Evolutionary conservation across 2,113 vertebrate genomes (phyloP), one percentile per base, ranked within the genome.

Genomic region (Physeter macrocephalus): DNA sequence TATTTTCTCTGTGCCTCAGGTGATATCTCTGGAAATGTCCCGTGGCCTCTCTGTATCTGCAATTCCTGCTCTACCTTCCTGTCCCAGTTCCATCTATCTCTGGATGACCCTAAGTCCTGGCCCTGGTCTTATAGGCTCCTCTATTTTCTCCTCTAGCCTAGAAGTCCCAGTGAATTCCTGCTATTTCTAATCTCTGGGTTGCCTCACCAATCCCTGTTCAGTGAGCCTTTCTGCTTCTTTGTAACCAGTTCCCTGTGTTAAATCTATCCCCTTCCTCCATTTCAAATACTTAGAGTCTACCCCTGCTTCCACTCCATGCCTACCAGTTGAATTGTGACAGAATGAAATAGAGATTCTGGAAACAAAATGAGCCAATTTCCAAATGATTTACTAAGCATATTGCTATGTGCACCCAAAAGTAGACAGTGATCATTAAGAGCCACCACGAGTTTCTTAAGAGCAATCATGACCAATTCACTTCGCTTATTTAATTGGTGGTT

Each of bases 401-500:
- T 97, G 62, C 43, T 94, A 29, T 43, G 15, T 86, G 59, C 46
- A 78, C 67, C 25, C 39, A n/a, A 85, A 96, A 81, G 91, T 80
- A 86, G 91, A 39, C 67, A 78, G 86, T n/a, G 88, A 91, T 90
- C 57, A 62, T 39, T 61, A 67, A 85, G 21, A 75, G 54, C 64
- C 86, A 89, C n/a, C 6, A 21, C 4, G 71, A 90, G n/a, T 88
- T 96, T 94, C 95, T 90, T 88, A 62, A 34, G 54, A 57, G 41
- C 29, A 43, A 31, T 97, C n/a, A 39, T 74, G 66, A 95, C 82
- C 67, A 39, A 69, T 72, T 95, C 67, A 83, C 77, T 93, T 88
- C 74, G 86, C 43, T 93, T 97, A 84, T 94, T 97, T 92, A 90
- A 93, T 62, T 92, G 96, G 74, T 88, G 34, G 62, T 92, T 93